phyloP scores from a whole-genome alignment of 1,140 invertebrate genomes.

The Papilio helenus region DNA sequence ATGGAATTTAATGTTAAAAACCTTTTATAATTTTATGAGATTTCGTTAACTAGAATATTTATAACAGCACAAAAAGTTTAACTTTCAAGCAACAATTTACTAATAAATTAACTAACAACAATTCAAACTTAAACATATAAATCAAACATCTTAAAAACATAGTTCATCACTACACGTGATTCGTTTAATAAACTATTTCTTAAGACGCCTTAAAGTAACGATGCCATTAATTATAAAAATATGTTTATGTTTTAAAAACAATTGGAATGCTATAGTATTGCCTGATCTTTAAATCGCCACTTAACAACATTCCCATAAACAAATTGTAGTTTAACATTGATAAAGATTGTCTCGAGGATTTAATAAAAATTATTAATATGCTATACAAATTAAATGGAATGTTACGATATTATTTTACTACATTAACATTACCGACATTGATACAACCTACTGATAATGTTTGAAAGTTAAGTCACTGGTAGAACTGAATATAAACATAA shows the following conservation, averaged over 20 bases:
- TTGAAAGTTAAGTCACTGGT: neutral
- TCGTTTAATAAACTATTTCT: neutral
- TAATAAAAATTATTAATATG: slow-evolving; percentile 19
- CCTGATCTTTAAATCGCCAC: neutral
- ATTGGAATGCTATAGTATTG: slow-evolving; percentile 38
- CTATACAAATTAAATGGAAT: slow-evolving; percentile 31
- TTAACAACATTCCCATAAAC: neutral
- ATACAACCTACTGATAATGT: neutral
- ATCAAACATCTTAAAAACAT: slow-evolving; percentile 21
- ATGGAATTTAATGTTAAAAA: neutral
- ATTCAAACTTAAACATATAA: slow-evolving; percentile 26
- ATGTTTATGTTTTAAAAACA: slow-evolving; percentile 18
- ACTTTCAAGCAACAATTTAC: slow-evolving; percentile 35
- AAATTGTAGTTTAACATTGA: neutral
- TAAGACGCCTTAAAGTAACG: slow-evolving; percentile 20
- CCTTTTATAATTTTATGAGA: neutral
- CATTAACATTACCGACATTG: neutral
- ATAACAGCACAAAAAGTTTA: slow-evolving; percentile 14
- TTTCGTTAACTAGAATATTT: slow-evolving; percentile 7
- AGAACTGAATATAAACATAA: neutral
- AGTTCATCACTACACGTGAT: neutral
- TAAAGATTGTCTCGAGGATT: neutral
- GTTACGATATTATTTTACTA: slow-evolving; percentile 28
- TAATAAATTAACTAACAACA: slow-evolving; percentile 39
- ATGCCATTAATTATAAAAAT: slow-evolving; percentile 13